These are phyloP conservation scores for Sitta europaea DNA, from an alignment of 2,113 vertebrate genomes.

Conservation along the genomic window DNA sequence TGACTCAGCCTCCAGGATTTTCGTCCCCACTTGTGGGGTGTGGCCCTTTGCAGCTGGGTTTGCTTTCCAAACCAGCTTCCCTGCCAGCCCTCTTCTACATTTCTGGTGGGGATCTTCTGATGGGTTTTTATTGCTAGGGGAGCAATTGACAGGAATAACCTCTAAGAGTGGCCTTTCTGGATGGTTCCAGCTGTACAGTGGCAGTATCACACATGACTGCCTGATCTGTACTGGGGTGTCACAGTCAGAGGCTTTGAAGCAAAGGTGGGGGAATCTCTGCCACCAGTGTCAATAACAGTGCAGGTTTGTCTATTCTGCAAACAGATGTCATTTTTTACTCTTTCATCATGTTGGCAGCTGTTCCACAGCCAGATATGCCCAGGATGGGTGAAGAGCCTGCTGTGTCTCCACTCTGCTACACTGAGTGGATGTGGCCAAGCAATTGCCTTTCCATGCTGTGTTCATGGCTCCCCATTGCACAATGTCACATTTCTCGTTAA, in stretches of 20 bases:
- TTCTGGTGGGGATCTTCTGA: neutral
- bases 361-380: neutral
- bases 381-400: neutral
- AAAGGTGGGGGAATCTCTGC: neutral
- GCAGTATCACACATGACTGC: neutral
- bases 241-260: neutral
- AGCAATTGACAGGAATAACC: neutral
- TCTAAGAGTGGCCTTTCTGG: neutral
- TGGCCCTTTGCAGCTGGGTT: neutral
- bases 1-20: neutral
- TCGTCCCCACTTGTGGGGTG: neutral
- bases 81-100: neutral
- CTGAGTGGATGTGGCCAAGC: neutral
- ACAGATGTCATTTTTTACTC: neutral
- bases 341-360: neutral
- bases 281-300: neutral
- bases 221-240: neutral
- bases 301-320: neutral
- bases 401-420: neutral
- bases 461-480: slow-evolving; percentile 8
- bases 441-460: neutral
- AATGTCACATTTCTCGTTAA: slow-evolving; percentile 47
- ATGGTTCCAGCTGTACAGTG: neutral
- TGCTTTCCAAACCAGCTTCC: neutral
- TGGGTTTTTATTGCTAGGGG: neutral